phyloP scores from a whole-genome alignment of 2,113 vertebrate species.

The Chiloscyllium plagiosum region DNA sequence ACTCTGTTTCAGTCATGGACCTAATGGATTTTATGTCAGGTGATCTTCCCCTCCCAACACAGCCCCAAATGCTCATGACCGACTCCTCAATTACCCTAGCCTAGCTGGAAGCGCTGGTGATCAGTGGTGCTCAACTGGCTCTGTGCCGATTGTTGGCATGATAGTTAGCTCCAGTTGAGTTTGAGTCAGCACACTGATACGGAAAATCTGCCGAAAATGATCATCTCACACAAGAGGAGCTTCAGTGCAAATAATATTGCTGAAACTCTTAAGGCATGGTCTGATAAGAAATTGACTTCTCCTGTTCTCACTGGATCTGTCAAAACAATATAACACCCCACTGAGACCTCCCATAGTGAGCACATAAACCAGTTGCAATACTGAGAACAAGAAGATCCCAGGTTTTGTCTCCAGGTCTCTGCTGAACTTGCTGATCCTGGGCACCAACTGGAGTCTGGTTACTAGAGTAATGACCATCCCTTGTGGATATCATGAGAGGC shows the following conservation, averaged over 20 bases:
- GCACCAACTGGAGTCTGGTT: neutral
- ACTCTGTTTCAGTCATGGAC: neutral
- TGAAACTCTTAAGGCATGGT: neutral
- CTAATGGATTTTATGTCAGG: neutral
- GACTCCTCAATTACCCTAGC: neutral
- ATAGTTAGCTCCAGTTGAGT: neutral
- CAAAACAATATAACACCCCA: neutral
- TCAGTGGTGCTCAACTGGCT: neutral
- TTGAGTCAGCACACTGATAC: neutral
- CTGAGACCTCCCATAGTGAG: neutral
- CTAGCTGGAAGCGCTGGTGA: neutral
- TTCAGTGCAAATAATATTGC: neutral
- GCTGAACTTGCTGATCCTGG: neutral
- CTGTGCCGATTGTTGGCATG: neutral
- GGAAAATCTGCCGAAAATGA: neutral
- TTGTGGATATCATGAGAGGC: neutral
- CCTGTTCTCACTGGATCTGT: neutral
- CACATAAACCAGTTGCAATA: neutral
- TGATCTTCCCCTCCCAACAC: neutral
- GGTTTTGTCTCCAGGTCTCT: neutral
- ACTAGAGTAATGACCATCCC: neutral
- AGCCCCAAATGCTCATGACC: neutral
- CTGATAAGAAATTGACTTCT: neutral
- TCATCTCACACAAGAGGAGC: neutral
- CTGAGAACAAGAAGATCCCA: neutral